These are phyloP conservation scores for Magallana nippona DNA, from an alignment of 2,888 invertebrate species.

Conservation along the genomic window DNA sequence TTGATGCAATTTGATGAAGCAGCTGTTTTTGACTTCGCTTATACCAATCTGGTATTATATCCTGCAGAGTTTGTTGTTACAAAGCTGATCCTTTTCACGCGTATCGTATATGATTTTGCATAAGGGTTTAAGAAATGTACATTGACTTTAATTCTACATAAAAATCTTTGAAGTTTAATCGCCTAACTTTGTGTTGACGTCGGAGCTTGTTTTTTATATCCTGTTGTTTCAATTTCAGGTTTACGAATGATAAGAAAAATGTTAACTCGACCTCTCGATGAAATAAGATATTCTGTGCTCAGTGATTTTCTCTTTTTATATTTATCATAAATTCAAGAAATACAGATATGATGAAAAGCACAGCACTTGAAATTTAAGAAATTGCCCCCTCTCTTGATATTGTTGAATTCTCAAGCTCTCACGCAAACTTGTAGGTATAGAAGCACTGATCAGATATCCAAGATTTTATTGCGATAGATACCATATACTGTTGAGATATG, in stretches of 20 bases:
- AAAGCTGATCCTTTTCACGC: too few relatives aligned
- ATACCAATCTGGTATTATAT: too few relatives aligned
- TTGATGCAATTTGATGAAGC: too few relatives aligned
- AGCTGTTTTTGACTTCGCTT: too few relatives aligned
- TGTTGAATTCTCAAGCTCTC: constrained; percentile 1
- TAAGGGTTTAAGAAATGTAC: too few relatives aligned
- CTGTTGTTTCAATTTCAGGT: background rate
- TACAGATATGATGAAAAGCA: background rate
- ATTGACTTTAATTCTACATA: background rate
- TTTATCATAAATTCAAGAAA: background rate
- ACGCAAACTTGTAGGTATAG: background rate
- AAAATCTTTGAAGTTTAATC: background rate
- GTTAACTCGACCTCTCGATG: background rate
- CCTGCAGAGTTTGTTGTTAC: too few relatives aligned
- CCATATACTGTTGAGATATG: background rate
- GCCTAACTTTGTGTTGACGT: background rate
- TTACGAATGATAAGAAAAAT: constrained; percentile 8
- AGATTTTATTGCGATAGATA: constrained; percentile 6
- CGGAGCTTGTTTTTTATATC: background rate
- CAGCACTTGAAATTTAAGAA: constrained; percentile 4
- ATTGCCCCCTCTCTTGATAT: background rate
- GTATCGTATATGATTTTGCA: too few relatives aligned
- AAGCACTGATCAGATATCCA: background rate
- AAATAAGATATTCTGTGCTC: background rate
- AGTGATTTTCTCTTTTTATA: background rate